A percentile compares a stretch with the other conserved stretches of the same genome.
These are phyloP conservation scores for Bombylius discolor DNA, from an alignment of 2,888 invertebrate species.

Conservation along the genomic window DNA sequence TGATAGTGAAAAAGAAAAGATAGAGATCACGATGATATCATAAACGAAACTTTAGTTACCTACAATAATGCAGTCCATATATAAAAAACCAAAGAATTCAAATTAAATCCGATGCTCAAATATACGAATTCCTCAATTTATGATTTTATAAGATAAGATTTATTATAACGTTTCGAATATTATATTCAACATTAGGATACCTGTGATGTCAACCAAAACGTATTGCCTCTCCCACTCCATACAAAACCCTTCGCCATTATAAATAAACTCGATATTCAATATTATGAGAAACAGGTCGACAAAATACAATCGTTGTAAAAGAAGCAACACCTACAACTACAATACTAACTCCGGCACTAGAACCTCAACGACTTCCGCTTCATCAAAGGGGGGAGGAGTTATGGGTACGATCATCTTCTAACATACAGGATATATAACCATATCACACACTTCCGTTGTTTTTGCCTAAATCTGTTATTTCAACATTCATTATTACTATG, in stretches of 20 bases:
- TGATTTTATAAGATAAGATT: no score
- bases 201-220: not conserved
- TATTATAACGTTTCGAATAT: not conserved
- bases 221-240: not conserved
- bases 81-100: not conserved
- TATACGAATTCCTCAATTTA: not conserved
- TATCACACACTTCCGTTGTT: no score
- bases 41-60: not conserved
- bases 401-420: no score
- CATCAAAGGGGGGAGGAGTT: no score
- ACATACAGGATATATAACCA: no score
- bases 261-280: not conserved
- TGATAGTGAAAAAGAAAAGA: conserved; percentile 1
- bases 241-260: not conserved
- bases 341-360: no score
- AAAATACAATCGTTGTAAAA: no score
- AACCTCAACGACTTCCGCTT: no score
- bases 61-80: not conserved
- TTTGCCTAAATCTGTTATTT: no score
- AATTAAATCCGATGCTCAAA: not conserved
- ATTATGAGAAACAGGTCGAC: not conserved
- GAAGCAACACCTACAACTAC: no score
- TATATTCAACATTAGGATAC: not conserved
- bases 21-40: conserved; percentile 1
- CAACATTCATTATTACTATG: no score